phyloP scores from a whole-genome alignment of 2,888 invertebrate species.

The Anaspis maculata region DNA sequence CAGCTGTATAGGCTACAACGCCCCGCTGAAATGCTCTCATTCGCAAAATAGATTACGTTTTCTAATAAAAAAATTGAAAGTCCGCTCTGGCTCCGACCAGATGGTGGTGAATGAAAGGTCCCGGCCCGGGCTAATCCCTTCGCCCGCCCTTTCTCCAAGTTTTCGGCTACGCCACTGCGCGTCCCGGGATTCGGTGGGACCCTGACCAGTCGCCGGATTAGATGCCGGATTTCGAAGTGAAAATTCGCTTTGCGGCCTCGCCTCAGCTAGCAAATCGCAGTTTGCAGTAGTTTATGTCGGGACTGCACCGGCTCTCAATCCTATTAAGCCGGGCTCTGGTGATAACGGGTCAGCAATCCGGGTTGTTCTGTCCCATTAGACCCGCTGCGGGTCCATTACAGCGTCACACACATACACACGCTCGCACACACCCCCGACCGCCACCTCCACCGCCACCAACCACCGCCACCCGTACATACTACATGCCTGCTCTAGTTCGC shows the following conservation, averaged over 20 bases:
- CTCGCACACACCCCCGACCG: slow-evolving; percentile 4
- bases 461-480: too few relatives aligned
- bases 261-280: slow-evolving; percentile 29
- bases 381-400: slow-evolving; percentile 30
- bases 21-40: too few relatives aligned
- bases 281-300: slow-evolving; percentile 32
- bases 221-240: slow-evolving; percentile 29
- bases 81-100: too few relatives aligned
- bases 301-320: slow-evolving; percentile 29
- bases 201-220: slow-evolving; percentile 21
- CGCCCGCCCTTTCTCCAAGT: too few relatives aligned
- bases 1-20: too few relatives aligned
- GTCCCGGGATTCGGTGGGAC: slow-evolving; percentile 4
- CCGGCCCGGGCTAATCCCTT: too few relatives aligned
- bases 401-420: slow-evolving; percentile 14
- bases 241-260: slow-evolving; percentile 33
- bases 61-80: too few relatives aligned
- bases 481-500: too few relatives aligned
- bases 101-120: not conserved
- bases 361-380: slow-evolving; percentile 35
- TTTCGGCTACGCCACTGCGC: too few relatives aligned
- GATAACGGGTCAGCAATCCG: slow-evolving; percentile 38
- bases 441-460: slow-evolving; percentile 3
- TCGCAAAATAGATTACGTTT: too few relatives aligned
- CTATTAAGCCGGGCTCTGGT: slow-evolving; percentile 32